Evolutionary conservation across 1,140 invertebrate species (phyloP).

Genomic region (Goniozus legneri): DNA sequence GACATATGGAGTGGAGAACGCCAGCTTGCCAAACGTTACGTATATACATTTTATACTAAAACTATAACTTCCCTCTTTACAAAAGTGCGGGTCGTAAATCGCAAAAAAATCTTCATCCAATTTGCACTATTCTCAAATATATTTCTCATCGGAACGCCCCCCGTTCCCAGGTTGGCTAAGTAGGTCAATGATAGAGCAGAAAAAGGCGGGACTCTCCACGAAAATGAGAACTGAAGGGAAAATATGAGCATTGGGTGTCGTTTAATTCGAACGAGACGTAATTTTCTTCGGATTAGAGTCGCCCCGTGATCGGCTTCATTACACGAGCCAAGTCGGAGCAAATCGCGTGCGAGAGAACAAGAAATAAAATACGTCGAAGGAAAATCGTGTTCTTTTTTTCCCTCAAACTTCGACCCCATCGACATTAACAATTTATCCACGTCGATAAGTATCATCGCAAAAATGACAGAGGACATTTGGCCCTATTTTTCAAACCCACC

Average conservation of each 20-base stretch:
- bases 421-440: neutral
- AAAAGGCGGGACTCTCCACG: neutral
- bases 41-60: no score
- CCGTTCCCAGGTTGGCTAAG: slow-evolving; percentile 5
- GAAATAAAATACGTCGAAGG: slow-evolving; percentile 21
- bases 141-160: no score
- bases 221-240: neutral
- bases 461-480: slow-evolving; percentile 1
- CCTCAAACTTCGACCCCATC: neutral
- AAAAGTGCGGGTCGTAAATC: no score
- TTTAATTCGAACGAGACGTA: slow-evolving; percentile 11
- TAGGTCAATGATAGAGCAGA: slow-evolving; percentile 12
- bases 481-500: slow-evolving; percentile 3
- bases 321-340: slow-evolving; percentile 18
- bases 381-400: slow-evolving; percentile 8
- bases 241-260: slow-evolving; percentile 2
- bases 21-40: slow-evolving; percentile 21
- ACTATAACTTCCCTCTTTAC: no score
- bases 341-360: slow-evolving; percentile 16
- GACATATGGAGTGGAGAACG: slow-evolving; percentile 30
- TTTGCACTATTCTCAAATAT: no score
- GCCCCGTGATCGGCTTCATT: slow-evolving; percentile 21
- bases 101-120: no score
- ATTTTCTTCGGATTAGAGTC: slow-evolving; percentile 20
- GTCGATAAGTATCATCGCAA: neutral